Conservation (phyloP, 2,888 invertebrate genomes). For the Cerastoderma edule region DNA sequence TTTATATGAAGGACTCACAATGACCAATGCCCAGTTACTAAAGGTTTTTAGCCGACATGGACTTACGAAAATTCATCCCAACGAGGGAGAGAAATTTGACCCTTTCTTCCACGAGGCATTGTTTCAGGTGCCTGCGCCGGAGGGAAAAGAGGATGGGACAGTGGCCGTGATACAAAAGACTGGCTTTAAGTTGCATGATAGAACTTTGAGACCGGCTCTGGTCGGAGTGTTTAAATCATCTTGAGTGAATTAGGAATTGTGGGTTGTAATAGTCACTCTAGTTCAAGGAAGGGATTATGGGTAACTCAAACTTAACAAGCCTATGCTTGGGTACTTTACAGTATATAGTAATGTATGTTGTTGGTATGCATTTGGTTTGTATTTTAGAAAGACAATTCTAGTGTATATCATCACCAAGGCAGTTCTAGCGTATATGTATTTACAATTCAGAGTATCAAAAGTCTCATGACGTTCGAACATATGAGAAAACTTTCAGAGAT, state of each 20-base stretch:
- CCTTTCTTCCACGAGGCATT: slow-evolving; percentile 98
- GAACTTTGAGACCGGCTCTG: slow-evolving; percentile 97
- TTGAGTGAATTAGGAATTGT: slow-evolving; percentile 16
- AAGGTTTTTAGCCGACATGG: slow-evolving; percentile 96
- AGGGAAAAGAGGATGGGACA: slow-evolving; percentile 90
- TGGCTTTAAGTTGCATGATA: slow-evolving; percentile 96
- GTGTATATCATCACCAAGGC: too few species aligned
- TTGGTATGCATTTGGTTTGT: too few species aligned
- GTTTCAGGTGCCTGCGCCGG: slow-evolving; percentile 90
- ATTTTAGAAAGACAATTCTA: too few species aligned
- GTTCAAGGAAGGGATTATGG: too few species aligned
- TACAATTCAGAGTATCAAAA: too few species aligned
- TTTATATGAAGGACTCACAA: slow-evolving; percentile 93
- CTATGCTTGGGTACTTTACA: too few species aligned
- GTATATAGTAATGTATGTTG: too few species aligned
- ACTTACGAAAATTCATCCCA: slow-evolving; percentile 92
- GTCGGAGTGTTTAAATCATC: slow-evolving; percentile 90
- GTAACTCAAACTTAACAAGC: too few species aligned
- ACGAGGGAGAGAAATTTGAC: slow-evolving; percentile 95
- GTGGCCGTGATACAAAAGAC: slow-evolving; percentile 97
- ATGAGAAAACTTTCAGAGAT: too few species aligned
- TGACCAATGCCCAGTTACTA: slow-evolving; percentile 94
- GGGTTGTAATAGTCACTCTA: too few species aligned
- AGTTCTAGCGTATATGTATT: too few species aligned
- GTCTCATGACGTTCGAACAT: too few species aligned